phyloP scores from a whole-genome alignment of 2,888 invertebrate species.

The Harpagoxenus sublaevis region DNA sequence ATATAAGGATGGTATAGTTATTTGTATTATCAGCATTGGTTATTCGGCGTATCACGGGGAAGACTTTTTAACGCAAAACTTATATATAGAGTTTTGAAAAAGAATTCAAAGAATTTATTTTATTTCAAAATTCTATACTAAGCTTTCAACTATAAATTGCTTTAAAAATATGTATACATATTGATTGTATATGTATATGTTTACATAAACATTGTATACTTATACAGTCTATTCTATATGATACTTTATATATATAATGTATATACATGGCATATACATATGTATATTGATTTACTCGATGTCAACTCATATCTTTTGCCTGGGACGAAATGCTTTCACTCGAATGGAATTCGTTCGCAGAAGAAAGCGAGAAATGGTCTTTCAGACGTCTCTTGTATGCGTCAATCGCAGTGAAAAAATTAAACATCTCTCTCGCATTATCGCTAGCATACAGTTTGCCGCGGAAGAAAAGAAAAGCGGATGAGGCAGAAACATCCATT shows the following conservation, averaged over 20 bases:
- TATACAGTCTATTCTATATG: no score
- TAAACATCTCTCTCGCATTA: conserved; percentile 23
- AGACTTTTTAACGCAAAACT: neutral
- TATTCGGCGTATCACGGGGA: no score
- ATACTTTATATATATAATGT: no score
- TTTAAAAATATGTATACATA: no score
- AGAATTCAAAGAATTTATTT: neutral
- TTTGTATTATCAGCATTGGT: neutral
- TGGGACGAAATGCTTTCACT: neutral
- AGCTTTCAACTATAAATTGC: neutral
- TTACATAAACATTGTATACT: no score
- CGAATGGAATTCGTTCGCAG: neutral
- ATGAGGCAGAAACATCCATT: conserved; percentile 42
- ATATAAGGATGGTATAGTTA: neutral
- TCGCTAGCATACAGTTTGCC: conserved; percentile 11
- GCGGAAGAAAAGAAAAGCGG: conserved; percentile 27
- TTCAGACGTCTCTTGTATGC: neutral
- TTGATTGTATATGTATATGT: no score
- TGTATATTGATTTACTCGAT: no score
- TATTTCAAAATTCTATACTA: neutral
- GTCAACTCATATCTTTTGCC: neutral
- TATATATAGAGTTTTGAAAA: neutral
- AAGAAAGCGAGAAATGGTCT: conserved; percentile 10
- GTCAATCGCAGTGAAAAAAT: conserved; percentile 34
- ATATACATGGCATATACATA: neutral